Percentiles rank a stretch among this genome's conserved stretches.
Conservation (phyloP, 2,113 vertebrate species). For the Puntigrus tetrazona region DNA sequence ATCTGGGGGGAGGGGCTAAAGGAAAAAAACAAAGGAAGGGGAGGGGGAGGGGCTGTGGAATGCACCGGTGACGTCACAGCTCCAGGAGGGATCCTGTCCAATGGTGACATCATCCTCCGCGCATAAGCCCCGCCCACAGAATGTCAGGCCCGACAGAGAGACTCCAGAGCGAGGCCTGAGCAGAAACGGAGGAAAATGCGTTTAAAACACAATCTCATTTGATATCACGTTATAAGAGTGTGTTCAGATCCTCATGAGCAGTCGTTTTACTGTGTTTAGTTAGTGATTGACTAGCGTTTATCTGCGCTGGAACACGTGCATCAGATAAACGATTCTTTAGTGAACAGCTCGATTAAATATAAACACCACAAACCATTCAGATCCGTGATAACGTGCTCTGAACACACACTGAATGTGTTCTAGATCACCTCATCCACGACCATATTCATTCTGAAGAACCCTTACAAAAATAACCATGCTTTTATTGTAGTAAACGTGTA, state of each 20-base stretch:
- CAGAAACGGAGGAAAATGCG: background rate
- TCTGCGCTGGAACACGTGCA: background rate
- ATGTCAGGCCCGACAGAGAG: constrained; percentile 47
- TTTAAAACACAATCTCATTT: too few species aligned
- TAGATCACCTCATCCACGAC: too few species aligned
- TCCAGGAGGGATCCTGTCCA: constrained; percentile 75
- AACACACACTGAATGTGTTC: background rate
- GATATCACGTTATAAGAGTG: too few species aligned
- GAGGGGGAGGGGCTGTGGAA: constrained; percentile 68
- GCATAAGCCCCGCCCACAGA: constrained; percentile 59
- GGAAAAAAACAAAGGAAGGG: background rate
- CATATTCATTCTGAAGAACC: too few species aligned
- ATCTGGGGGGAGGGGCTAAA: background rate
- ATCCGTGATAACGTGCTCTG: too few species aligned
- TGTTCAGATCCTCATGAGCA: too few species aligned
- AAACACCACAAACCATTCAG: background rate
- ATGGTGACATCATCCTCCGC: constrained; percentile 74
- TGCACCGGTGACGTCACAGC: constrained; percentile 75
- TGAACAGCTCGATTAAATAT: background rate
- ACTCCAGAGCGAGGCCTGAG: constrained; percentile 47
- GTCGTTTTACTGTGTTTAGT: background rate
- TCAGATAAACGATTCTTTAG: background rate
- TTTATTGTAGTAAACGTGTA: too few species aligned
- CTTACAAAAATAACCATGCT: too few species aligned
- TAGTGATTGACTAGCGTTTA: background rate